phyloP scores from a whole-genome alignment of 2,888 invertebrate species.

The Cotesia congregata region DNA sequence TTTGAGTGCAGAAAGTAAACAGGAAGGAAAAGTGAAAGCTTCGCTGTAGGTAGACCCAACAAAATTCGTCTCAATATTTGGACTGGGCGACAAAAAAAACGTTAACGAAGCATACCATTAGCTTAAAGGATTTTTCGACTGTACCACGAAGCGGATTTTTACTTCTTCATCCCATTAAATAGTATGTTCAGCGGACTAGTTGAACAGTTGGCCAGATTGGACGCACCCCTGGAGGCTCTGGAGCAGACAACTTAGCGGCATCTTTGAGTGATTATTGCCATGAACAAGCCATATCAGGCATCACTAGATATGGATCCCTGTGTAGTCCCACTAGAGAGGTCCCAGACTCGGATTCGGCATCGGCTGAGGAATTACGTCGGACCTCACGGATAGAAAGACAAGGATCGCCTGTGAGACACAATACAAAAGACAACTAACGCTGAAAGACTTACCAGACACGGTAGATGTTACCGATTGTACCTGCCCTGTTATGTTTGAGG shows the following conservation, averaged over 20 bases:
- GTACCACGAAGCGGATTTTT: conserved; percentile 28
- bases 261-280: conserved; percentile 58
- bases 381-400: conserved; percentile 24
- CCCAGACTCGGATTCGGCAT: conserved; percentile 6
- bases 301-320: not conserved
- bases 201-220: not conserved
- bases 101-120: conserved; percentile 57
- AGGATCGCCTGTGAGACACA: conserved; percentile 22
- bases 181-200: not conserved
- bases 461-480: conserved; percentile 1
- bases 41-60: conserved; percentile 56
- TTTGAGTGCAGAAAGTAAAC: too few relatives aligned
- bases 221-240: conserved; percentile 34
- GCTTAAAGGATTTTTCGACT: conserved; percentile 54
- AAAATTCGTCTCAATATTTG: conserved; percentile 58
- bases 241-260: conserved; percentile 48
- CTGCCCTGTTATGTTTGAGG: not conserved
- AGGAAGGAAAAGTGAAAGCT: conserved; percentile 32
- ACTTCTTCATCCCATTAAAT: conserved; percentile 4
- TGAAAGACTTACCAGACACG: conserved; percentile 6
- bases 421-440: conserved; percentile 21
- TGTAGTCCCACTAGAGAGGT: not conserved
- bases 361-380: conserved; percentile 1
- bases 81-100: conserved; percentile 55
- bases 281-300: conserved; percentile 20